Base-by-base conservation (phyloP, 2,888 invertebrate genomes). In the Cerastoderma edule region DNA sequence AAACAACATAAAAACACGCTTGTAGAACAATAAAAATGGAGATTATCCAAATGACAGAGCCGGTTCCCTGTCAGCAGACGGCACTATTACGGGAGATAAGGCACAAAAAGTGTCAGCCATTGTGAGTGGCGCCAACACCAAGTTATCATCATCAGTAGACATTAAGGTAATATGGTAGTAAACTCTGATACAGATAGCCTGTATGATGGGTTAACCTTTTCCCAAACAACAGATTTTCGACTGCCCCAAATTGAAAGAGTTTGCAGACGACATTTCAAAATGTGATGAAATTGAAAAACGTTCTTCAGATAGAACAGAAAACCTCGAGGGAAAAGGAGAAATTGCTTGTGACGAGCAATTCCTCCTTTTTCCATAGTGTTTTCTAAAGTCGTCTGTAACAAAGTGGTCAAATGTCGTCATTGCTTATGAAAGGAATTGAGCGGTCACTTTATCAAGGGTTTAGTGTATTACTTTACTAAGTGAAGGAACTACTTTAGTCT, bases 1-100 rank as follows among this genome's bases (percentile, higher is more conserved):
- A 71, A 39, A 74, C 39, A 74, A 65, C 71, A 71, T 74, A 78
- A 78, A 70, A 74, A 74, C 64, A 54, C n/a, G n/a, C 65, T 70
- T 67, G 70, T 74, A 71, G 53, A 74, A 78, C 78, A 78, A 78
- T 78, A 78, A 78, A 78, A 78, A 53, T 60, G 39, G 53, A 70
- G 77, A 77, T 77, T 70, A 66, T 68, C 73, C 77, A 60, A 70
- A 57, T 67, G 72, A 77, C 77, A 72, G 66, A 33, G 72, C 60
- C 27, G 60, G 60, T 60, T 22, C 60, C 60, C 2, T 60, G 60
- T 60, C 60, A 60, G 60, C 10, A 33, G 60, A 39, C 22, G 60
- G 39, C 13, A 60, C 60, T 33, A 60, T 60, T 60, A 27, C 27
- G 16, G 27, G 60, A 60, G 60, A 60, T 60, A 60, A 60, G 60